Evolutionary conservation across 2,797 vertebrate species (phyloP).

Genomic region (Neosalanx taihuensis): DNA sequence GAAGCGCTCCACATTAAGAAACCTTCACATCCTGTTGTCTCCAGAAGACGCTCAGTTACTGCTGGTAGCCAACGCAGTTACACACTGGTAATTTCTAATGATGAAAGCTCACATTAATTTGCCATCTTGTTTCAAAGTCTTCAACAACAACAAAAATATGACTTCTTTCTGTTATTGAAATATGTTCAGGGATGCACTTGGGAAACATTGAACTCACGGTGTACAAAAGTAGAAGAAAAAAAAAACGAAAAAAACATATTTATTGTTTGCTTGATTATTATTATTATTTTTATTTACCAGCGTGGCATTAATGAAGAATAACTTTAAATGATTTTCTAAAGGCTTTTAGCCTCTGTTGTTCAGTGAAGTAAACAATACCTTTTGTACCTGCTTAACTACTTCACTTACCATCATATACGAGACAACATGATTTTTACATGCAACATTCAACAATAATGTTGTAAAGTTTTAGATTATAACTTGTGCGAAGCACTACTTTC

Average conservation of each 20-base stretch:
- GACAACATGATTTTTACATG: conserved; percentile 49
- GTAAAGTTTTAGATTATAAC: conserved; percentile 54
- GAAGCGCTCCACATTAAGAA: conserved; percentile 44
- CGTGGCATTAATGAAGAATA: conserved; percentile 50
- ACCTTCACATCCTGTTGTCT: conserved; percentile 35
- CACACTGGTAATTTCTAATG: not conserved
- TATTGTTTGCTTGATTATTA: conserved; percentile 51
- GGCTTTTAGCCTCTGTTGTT: conserved; percentile 81
- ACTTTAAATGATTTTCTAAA: conserved; percentile 72
- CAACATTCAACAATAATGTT: conserved; percentile 33
- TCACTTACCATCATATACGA: conserved; percentile 36
- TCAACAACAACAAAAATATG: not conserved
- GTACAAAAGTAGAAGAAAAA: conserved; percentile 68
- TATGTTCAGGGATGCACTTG: conserved; percentile 90
- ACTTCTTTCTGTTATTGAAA: conserved; percentile 68
- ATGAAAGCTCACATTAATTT: not conserved
- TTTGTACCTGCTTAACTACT: conserved; percentile 93
- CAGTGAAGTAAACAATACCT: conserved; percentile 80
- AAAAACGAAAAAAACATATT: conserved; percentile 61
- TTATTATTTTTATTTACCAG: conserved; percentile 62
- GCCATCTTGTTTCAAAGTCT: not conserved
- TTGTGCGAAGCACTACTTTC: conserved; percentile 65
- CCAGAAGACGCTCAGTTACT: not conserved
- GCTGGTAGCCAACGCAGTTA: not conserved
- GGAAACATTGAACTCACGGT: conserved; percentile 86